phyloP scores from a whole-genome alignment of 2,113 vertebrate genomes.

The Lasiurus borealis region DNA sequence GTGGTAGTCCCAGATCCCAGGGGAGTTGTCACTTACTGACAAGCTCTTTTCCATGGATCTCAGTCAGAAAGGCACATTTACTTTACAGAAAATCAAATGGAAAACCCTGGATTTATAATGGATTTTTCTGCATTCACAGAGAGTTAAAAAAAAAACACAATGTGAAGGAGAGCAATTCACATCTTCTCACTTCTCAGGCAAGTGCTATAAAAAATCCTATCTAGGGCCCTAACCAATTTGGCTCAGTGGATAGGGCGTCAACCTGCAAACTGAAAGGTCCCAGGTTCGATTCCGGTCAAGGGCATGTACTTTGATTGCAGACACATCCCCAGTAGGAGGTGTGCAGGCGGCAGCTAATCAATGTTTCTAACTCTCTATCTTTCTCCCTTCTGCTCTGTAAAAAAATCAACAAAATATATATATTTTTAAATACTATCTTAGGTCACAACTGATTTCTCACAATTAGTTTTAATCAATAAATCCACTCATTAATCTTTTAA shows the following conservation, averaged over 20 bases:
- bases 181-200: background rate
- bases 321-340: too few species aligned
- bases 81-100: background rate
- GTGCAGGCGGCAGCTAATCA: too few species aligned
- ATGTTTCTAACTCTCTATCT: too few species aligned
- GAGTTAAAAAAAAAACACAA: background rate
- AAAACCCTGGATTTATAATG: background rate
- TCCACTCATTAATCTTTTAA: background rate
- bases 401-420: too few species aligned
- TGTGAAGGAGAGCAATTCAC: background rate
- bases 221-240: background rate
- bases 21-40: background rate
- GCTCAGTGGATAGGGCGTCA: too few species aligned
- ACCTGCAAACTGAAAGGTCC: too few species aligned
- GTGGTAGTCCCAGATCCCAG: rapidly evolving
- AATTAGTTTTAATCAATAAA: background rate
- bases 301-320: too few species aligned
- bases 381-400: too few species aligned
- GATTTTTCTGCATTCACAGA: background rate
- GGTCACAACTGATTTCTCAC: background rate
- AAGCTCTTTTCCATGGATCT: background rate
- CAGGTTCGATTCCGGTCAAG: too few species aligned
- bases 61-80: background rate
- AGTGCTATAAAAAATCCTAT: background rate
- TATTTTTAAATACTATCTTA: background rate